Evolutionary conservation across 2,113 vertebrate species (phyloP), one percentile per base, ranked within the genome.

Genomic region (Rhipidura dahli): DNA sequence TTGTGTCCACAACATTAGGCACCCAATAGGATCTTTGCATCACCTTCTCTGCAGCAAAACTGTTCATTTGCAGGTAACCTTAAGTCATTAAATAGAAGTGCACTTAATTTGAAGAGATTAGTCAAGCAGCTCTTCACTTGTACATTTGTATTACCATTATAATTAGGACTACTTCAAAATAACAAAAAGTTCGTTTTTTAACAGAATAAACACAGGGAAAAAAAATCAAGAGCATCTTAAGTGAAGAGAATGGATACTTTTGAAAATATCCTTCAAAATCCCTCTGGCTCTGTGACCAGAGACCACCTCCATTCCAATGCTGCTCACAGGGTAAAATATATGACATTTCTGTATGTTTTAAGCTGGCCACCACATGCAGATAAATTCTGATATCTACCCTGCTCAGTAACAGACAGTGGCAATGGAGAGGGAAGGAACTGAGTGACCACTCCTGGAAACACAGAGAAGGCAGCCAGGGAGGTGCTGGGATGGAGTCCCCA

Each of bases 101-200:
- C 92, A 87, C 91, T 97, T 97, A 97, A 97, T 97, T 97, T 94
- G 90, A 96, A 95, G 96, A 95, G 93, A 95, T 93, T 89, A 91
- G 84, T 97, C 91, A 83, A 95, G 93, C 78, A 93, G 81, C 90
- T 97, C 95, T 94, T 84, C 66, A 87, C 83, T 95, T 75, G 33
- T 56, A 93, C 59, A 45, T 87, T 92, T 95, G 66, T 94, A 94
- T 95, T 96, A 69, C 73, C 54, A 45, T 57, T 80, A 84, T 94
- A 97, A 97, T 96, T 97, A 95, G 64, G 90, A 79, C 79, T 71
- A 89, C 79, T 90, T 92, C 89, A 94, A 96, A 95, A 92, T 24
- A 96, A 87, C 89, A 92, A 54, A 90, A 94, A 92, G 59, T 94
- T 95, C 88, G 45, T 69, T 96, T 94, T 68, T 77, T 82, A 86